Evolutionary conservation across 2,797 vertebrate genomes (phyloP), one percentile per base, ranked within the genome.

Genomic region (Otolemur crassicaudatus): DNA sequence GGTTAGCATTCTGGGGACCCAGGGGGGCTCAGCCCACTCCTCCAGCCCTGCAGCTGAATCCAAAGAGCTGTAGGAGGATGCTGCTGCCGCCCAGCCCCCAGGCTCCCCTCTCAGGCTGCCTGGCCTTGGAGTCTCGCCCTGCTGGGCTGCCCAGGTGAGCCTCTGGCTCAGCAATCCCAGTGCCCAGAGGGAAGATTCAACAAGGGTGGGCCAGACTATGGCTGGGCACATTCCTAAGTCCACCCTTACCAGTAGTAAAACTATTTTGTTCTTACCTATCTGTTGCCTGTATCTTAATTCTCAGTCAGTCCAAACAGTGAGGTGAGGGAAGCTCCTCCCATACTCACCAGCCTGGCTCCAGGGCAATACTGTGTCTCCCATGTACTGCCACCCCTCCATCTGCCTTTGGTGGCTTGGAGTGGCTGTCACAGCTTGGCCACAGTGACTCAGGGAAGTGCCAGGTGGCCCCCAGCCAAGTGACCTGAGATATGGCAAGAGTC

Each of bases 321-420:
- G 73, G 43, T 14, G 31, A 16, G 2, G 11, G 43, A 67, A 29
- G n/a, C 1, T 27, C n/a, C 13, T 56, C 34, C 77, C 13, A 29
- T 37, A 67, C 60, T 1, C 11, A 3, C 77, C 49, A 34, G 31
- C 25, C 43, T 10, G 60, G 53, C 60, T 61, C 72, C 10, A 53
- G 23, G 34, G n/a, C 1, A 0, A 25, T 1, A 5, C 53, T 60
- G 12, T 40, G n/a, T 79, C 46, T 23, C 23, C n/a, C 5, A 0
- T 10, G 19, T 61, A 14, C 7, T 1, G 9, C 3, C 12, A 14
- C 34, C 22, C 22, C 77, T 29, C 77, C 16, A 34, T 27, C 46
- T 40, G 31, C 11, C 53, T 5, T 34, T 6, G 0, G 23, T 63
- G 79, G 22, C 31, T 34, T 27, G 16, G 22, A 16, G 29, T 29